phyloP scores from a whole-genome alignment of 1,140 invertebrate species.

The Daktulosphaira vitifoliae region DNA sequence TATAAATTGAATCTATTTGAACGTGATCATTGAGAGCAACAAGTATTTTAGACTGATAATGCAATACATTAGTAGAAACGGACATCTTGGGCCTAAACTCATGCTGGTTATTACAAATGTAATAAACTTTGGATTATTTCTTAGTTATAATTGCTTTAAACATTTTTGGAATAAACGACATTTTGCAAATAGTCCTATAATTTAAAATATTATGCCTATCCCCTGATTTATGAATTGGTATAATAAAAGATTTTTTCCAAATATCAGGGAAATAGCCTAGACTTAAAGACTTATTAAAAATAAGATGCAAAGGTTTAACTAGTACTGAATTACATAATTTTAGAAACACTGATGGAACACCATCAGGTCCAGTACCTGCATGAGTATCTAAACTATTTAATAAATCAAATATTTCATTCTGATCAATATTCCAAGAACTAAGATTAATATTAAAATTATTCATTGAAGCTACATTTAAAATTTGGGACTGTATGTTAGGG shows the following conservation, averaged over 20 bases:
- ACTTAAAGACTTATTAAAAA: conserved; percentile 4
- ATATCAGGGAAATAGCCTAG: background rate
- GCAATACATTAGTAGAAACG: too few relatives aligned
- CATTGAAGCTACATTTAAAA: too few relatives aligned
- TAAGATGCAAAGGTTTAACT: background rate
- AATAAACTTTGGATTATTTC: too few relatives aligned
- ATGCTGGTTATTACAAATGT: too few relatives aligned
- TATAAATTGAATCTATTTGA: too few relatives aligned
- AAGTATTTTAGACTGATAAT: too few relatives aligned
- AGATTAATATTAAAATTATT: too few relatives aligned
- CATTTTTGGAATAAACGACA: background rate
- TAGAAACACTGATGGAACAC: background rate
- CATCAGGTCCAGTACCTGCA: too few relatives aligned
- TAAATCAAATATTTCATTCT: background rate
- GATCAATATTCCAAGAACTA: background rate
- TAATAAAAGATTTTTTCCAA: background rate
- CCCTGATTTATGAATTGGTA: background rate
- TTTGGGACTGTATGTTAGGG: too few relatives aligned
- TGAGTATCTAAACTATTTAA: background rate
- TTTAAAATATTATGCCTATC: background rate
- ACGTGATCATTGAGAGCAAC: too few relatives aligned
- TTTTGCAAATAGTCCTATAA: background rate
- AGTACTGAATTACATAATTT: background rate
- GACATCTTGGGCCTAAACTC: too few relatives aligned
- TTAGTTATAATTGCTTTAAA: too few relatives aligned